Conservation (phyloP, 2,113 vertebrate species). For the Microtus oregoni region DNA sequence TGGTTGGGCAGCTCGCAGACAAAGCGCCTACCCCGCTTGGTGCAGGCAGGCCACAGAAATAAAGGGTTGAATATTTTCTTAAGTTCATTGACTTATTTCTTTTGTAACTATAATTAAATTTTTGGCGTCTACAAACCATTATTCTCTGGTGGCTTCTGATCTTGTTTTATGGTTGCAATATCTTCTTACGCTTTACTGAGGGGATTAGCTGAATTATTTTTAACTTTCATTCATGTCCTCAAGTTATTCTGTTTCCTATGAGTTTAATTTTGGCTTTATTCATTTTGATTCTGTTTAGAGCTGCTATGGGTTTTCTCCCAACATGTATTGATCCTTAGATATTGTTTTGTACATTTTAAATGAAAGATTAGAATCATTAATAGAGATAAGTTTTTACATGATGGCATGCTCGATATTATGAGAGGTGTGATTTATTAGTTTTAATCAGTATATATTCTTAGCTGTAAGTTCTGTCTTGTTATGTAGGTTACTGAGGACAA, state of each 20-base stretch:
- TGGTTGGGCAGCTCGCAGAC: no score
- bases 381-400: neutral
- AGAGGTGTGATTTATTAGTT: neutral
- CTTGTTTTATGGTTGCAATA: slow-evolving; percentile 57
- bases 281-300: slow-evolving; percentile 11
- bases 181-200: slow-evolving; percentile 25
- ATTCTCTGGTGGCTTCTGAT: slow-evolving; percentile 14
- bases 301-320: neutral
- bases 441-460: neutral
- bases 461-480: neutral
- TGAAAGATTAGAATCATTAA: neutral
- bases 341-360: neutral
- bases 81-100: neutral
- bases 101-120: slow-evolving; percentile 48
- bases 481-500: neutral
- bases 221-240: slow-evolving; percentile 31
- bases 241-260: slow-evolving; percentile 29
- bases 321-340: neutral
- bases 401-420: neutral
- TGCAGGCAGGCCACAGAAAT: no score
- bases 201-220: slow-evolving; percentile 44
- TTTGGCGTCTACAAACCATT: slow-evolving; percentile 35
- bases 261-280: slow-evolving; percentile 23
- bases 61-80: no score
- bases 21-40: no score